phyloP scores from a whole-genome alignment of 2,888 invertebrate genomes.

The Dichetophora obliterata region DNA sequence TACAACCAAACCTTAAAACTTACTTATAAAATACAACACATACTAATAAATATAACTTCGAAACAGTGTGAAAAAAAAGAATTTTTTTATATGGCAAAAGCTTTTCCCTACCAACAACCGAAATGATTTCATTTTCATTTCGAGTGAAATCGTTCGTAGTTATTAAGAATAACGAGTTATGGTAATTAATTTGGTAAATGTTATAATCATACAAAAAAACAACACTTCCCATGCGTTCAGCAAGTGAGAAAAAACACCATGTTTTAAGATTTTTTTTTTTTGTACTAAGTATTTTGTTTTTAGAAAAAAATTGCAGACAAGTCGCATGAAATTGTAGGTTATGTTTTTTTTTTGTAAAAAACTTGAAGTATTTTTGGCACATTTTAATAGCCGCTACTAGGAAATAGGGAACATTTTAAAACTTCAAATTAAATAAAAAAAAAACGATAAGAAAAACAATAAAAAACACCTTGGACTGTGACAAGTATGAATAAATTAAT shows the following conservation, averaged over 20 bases:
- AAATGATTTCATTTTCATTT: slow-evolving; percentile 23
- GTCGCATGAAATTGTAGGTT: no score
- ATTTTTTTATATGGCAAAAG: not conserved
- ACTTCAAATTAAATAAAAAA: no score
- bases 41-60: not conserved
- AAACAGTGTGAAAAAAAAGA: not conserved
- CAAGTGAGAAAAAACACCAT: not conserved
- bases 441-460: no score
- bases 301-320: no score
- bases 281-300: no score
- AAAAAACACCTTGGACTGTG: not conserved
- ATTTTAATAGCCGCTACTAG: no score
- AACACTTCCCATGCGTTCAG: not conserved
- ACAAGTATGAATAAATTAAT: no score
- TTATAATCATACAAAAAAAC: not conserved
- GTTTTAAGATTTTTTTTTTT: no score
- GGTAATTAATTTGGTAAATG: slow-evolving; percentile 6
- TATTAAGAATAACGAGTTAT: not conserved
- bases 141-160: slow-evolving; percentile 20
- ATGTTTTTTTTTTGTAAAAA: no score
- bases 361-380: no score
- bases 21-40: not conserved
- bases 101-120: not conserved
- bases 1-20: no score
- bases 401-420: not conserved